Base-by-base conservation (phyloP, 2,888 invertebrate species). In the Andricus quercusramuli region DNA sequence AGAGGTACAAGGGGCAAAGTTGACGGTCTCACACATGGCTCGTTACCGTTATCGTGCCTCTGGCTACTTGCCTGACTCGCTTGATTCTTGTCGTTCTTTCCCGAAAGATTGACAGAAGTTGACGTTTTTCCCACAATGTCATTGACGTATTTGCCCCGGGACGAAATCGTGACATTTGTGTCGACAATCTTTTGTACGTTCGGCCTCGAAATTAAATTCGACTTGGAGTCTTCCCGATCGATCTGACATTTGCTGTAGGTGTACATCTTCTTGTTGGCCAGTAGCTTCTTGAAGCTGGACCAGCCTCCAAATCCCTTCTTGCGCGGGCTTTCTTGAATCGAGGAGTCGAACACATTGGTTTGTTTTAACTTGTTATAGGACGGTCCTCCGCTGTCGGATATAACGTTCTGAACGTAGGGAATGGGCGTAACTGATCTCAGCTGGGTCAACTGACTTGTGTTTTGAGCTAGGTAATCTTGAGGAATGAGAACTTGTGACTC, bases 351-450 rank as follows among this genome's bases (percentile, higher is more conserved):
- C 89, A 68, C 93, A 78, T 88, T 95, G 92, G 1, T 94, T 93
- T 87, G 94, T 90, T 91, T 94, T 93, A 74, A 93, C 93, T 81
- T 92, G 91, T 84, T 93, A 87, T 87, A 88, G 1, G 84, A 78
- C 37, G 82, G 66, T 25, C 82, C 79, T 15, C 81, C 78, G 77
- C 74, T 86, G 37, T 91, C 92, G 13, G 91, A 95, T 37, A 96
- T 96, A 78, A 96, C 96, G 88, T 97, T 97, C 86, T 95, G 96
- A 0, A 97, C 94, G 87, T 96, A 96, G 0, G 96, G 96, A 84
- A 95, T 95, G 1, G 95, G 95, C 79, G 94, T 95, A 17, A 67
- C 76, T 62, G 76, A 66, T 37, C 77, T 65, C 74, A 85, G 90
- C 83, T 88, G 91, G 85, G 84, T 92, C 74, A 85, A 90, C 83